Evolutionary conservation across 2,113 vertebrate genomes (phyloP).

Genomic region (Acrocephalus arundinaceus): DNA sequence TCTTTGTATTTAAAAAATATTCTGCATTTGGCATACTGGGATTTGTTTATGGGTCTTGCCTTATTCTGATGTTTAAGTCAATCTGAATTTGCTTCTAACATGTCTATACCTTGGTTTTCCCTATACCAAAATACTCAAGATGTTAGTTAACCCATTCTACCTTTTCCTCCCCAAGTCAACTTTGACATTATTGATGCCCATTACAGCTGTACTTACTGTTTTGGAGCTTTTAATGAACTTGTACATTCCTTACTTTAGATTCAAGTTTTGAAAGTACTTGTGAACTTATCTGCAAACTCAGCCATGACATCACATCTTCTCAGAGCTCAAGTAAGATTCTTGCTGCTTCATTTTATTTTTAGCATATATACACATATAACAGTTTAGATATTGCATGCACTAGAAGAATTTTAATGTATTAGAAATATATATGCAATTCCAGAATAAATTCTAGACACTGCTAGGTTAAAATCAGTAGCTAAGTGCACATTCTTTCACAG

Average conservation of each 20-base stretch:
- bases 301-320: conserved; percentile 85
- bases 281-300: conserved; percentile 93
- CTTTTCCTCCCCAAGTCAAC: neutral
- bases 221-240: neutral
- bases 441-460: neutral
- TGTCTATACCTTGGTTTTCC: neutral
- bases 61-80: neutral
- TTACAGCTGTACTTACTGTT: neutral
- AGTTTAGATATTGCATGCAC: neutral
- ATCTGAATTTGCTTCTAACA: neutral
- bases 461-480: neutral
- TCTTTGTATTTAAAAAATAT: neutral
- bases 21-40: neutral
- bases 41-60: neutral
- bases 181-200: neutral
- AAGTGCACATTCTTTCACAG: neutral
- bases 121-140: neutral
- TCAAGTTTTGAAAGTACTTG: conserved; percentile 87
- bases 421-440: neutral
- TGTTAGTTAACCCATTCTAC: neutral
- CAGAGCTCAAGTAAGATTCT: conserved; percentile 80
- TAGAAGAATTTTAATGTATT: neutral
- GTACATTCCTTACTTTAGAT: conserved; percentile 75
- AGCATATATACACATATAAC: neutral
- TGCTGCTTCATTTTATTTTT: neutral